A percentile compares a stretch with the other conserved stretches of the same genome.
Evolutionary conservation across 1,140 invertebrate species (phyloP).

Genomic region (Diploscapter pachys): DNA sequence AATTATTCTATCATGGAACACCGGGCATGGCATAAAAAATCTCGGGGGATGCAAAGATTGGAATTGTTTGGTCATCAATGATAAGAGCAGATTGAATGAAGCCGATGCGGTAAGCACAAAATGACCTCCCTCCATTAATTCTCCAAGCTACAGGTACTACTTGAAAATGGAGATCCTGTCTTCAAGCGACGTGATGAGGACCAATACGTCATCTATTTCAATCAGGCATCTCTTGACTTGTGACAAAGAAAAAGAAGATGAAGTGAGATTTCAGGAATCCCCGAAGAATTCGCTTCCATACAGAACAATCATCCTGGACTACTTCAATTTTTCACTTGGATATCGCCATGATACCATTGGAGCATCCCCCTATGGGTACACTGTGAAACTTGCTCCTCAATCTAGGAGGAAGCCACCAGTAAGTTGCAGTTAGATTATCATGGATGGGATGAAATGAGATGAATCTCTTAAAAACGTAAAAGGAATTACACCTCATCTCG

Average conservation of each 20-base stretch:
- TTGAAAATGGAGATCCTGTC: conserved; percentile 14
- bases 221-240: conserved; percentile 4
- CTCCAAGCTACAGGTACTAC: not conserved
- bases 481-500: too few relatives aligned
- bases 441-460: too few relatives aligned
- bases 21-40: conserved; percentile 33
- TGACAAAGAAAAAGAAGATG: not conserved
- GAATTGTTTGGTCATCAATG: conserved; percentile 47
- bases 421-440: too few relatives aligned
- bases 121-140: too few relatives aligned
- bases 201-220: conserved; percentile 51
- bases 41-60: conserved; percentile 52
- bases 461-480: too few relatives aligned
- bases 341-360: conserved; percentile 46
- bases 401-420: conserved; percentile 13
- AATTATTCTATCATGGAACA: conserved; percentile 29
- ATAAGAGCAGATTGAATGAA: conserved; percentile 17
- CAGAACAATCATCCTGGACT: not conserved
- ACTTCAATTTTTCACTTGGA: conserved; percentile 45
- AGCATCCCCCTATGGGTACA: conserved; percentile 51
- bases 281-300: conserved; percentile 24
- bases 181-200: conserved; percentile 20
- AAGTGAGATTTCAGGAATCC: conserved; percentile 34
- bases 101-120: conserved; percentile 21
- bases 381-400: conserved; percentile 43